Evolutionary conservation across 2,113 vertebrate species (phyloP), one percentile per base, ranked within the genome.

Genomic region (Cepphus grylle): DNA sequence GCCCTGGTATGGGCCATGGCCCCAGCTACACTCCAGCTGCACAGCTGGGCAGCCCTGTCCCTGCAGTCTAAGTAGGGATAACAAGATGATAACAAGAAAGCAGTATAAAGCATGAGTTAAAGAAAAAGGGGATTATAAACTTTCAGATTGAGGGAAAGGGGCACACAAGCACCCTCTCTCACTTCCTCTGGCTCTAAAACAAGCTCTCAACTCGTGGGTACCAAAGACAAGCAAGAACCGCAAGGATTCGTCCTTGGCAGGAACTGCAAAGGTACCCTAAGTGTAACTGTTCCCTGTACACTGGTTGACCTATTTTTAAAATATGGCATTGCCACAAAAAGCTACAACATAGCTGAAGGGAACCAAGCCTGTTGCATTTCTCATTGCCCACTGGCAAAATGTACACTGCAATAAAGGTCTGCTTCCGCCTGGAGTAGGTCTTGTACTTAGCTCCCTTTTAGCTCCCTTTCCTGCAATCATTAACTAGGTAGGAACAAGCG

Each of bases 381-480:
- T 67, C 47, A 12, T 4, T 53, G 38, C 34, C 45, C 65, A n/a
- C 65, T 65, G 43, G 62, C 43, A 89, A 40, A 79, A 67, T 1
- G 10, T 36, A 43, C 7, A 1, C 16, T 61, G 72, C 79, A 52
- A 11, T 2, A 20, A 59, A 76, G 69, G 29, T 27, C 71, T 74
- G 79, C 78, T 42, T 53, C 69, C 3, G 5, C 73, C 88, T 86
- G 85, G 76, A 74, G 45, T 5, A 58, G 38, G 47, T 38, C 85
- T 72, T 93, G 92, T 22, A 74, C 93, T 94, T 69, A 55, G 92
- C 42, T 91, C 93, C 56, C 27, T 61, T 47, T 92, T 67, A 53
- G 92, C 49, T 90, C 93, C 61, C 26, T 58, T 49, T 42, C 58
- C 88, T 86, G 81, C 73, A 93, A 96, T 95, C 88, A 97, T 97